Base-by-base conservation (phyloP, 2,797 vertebrate species). In the Sebastes itinus region DNA sequence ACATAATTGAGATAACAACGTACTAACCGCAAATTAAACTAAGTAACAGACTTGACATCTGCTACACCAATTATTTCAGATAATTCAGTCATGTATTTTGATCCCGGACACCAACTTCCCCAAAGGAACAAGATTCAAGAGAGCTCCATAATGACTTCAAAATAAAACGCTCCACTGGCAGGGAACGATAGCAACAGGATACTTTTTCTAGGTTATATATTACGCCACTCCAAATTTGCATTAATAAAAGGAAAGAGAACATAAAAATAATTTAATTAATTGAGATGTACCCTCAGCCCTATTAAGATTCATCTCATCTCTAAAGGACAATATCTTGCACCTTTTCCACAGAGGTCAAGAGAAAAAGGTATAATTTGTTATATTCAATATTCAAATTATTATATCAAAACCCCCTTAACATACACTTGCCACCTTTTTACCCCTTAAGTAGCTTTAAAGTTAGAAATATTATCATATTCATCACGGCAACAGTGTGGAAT, bases 51-150 rank as follows among this genome's bases (percentile, higher is more conserved):
- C 58, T 1, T 16, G 68, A 55, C 56, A 66, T 35, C 65, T 65
- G 64, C 64, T 54, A 4, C 49, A 60, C n/a, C 23, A 60, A 83
- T 86, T 66, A 76, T 70, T 66, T 42, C 12, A 18, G n/a, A 69
- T 64, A 28, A 64, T 71, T 66, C 9, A 52, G 32, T 75, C 5
- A 2, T 7, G 13, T 54, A 22, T 54, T 79, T 27, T 68, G 64
- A 85, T 74, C 16, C 7, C 30, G 42, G 63, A 56, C 60, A 54
- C 20, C 61, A 52, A 11, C 14, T 49, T 25, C n/a, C 25, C 25
- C 52, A 75, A 56, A 60, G 38, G 35, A 65, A 32, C 71, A 59
- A 30, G n/a, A 60, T 35, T 27, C 18, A 22, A 49, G 18, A 69
- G 63, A 65, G 25, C 16, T 63, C 7, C 2, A 65, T 72, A 64